Base-by-base conservation (phyloP, 2,113 vertebrate species). In the Sigmodon hispidus region DNA sequence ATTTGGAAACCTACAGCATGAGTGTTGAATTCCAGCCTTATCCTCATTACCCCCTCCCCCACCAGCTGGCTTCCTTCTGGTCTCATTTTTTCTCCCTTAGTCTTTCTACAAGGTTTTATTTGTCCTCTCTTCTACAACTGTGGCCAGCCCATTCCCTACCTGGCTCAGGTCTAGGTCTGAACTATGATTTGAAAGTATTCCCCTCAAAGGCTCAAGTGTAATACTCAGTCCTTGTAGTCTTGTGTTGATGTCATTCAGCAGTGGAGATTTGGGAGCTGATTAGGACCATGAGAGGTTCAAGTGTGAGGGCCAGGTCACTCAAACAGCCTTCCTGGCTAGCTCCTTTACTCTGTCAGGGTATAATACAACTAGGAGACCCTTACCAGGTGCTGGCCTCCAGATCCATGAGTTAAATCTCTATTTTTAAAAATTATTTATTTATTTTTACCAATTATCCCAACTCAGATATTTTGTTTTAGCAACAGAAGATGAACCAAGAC, bases 11-110 rank as follows among this genome's bases (percentile, higher is more conserved):
- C 77, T 80, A 7, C 21, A 57, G 36, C 52, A 57, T 4, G 36
- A 4, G 36, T 16, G 1, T 3, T 13, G 50, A 34, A 34, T 0
- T 40, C 7, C 26, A 57, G 24, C 0, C 0, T 4, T 19, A 17
- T 10, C 11, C 40, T 21, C 34, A 1, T 87, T 45, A 63, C 43
- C 16, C 34, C 73, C 36, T 36, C 43, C 16, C 34, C 73, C 36
- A 36, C n/a, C 70, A 43, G n/a, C 43, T 16, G 31, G 4, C 65
- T 43, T 12, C 86, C 57, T 57, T 85, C n/a, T 21, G 21, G 63
- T 59, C 5, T 48, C 36, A 11, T 34, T 61, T 57, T 76, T 36
- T 43, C 8, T 10, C 8, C 81, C 7, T 1, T 40, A 31, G 34
- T 36, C 13, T 26, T 52, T 65, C 61, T 45, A 40, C 72, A 34